Percentiles rank a stretch among this genome's conserved stretches.
phyloP scores from a whole-genome alignment of 2,113 vertebrate species.

The Terrapene triunguis region DNA sequence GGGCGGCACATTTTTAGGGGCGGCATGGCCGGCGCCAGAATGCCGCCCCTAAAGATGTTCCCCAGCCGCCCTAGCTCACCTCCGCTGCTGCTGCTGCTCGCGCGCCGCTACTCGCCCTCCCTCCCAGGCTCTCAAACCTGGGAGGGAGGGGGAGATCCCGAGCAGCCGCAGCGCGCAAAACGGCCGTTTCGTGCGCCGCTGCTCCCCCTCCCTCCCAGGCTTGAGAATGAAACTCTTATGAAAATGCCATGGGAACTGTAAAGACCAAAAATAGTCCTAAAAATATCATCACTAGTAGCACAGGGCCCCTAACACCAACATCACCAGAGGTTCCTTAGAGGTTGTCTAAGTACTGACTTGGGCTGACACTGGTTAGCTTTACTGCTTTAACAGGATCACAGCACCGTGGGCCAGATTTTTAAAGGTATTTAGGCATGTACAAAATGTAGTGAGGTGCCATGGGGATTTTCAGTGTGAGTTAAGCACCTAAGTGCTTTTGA shows the following conservation, averaged over 20 bases:
- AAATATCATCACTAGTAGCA: not conserved
- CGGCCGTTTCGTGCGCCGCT: no score
- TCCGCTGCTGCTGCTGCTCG: no score
- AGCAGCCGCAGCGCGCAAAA: no score
- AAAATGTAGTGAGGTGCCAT: not conserved
- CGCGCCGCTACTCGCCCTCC: no score
- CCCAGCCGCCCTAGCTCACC: no score
- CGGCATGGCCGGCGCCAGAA: no score
- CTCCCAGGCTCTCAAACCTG: no score
- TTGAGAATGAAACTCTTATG: not conserved
- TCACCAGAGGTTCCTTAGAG: not conserved
- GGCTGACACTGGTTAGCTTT: not conserved
- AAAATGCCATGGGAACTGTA: not conserved
- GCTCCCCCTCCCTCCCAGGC: no score
- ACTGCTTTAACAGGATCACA: not conserved
- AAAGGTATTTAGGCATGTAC: rapidly evolving
- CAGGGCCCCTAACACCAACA: not conserved
- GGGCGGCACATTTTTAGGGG: no score
- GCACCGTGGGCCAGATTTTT: not conserved
- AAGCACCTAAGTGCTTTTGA: not conserved
- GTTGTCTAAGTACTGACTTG: not conserved
- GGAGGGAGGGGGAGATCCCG: no score
- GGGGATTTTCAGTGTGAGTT: not conserved
- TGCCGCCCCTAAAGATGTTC: no score
- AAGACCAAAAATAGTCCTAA: not conserved